Evolutionary conservation across 2,888 invertebrate species (phyloP).

Genomic region (Smittia aterrima): DNA sequence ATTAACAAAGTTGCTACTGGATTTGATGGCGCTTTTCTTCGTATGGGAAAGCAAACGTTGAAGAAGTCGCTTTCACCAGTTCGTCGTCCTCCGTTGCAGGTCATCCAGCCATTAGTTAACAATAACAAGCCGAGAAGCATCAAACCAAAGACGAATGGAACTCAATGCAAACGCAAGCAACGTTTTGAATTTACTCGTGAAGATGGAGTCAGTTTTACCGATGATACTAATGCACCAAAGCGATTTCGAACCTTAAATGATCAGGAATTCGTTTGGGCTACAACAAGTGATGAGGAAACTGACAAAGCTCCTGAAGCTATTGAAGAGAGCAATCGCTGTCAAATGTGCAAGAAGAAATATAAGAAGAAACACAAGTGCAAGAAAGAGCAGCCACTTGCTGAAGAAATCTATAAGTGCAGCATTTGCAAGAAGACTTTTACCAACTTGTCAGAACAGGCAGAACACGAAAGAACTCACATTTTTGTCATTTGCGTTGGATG

Average conservation of each 20-base stretch:
- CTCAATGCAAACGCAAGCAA: not conserved
- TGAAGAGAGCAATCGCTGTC: not conserved
- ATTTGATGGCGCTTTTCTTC: not conserved
- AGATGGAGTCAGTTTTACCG: not conserved
- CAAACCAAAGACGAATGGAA: not conserved
- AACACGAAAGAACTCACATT: too few relatives aligned
- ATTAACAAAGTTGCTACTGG: not conserved
- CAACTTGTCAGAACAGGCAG: not conserved
- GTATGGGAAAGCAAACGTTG: not conserved
- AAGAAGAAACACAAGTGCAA: conserved; percentile 6
- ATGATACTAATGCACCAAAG: not conserved
- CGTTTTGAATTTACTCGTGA: not conserved
- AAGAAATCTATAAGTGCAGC: not conserved
- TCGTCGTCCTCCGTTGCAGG: not conserved
- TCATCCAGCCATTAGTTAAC: not conserved
- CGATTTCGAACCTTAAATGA: too few relatives aligned
- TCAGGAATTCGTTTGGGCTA: not conserved
- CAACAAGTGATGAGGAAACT: not conserved
- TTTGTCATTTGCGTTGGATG: not conserved
- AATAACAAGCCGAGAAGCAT: not conserved
- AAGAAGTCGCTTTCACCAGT: not conserved
- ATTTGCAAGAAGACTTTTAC: not conserved
- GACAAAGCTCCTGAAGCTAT: not conserved
- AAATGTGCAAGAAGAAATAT: not conserved
- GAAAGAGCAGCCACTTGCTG: not conserved